These are phyloP conservation scores for Busseola fusca DNA, from an alignment of 2,888 invertebrate species.

Conservation along the genomic window DNA sequence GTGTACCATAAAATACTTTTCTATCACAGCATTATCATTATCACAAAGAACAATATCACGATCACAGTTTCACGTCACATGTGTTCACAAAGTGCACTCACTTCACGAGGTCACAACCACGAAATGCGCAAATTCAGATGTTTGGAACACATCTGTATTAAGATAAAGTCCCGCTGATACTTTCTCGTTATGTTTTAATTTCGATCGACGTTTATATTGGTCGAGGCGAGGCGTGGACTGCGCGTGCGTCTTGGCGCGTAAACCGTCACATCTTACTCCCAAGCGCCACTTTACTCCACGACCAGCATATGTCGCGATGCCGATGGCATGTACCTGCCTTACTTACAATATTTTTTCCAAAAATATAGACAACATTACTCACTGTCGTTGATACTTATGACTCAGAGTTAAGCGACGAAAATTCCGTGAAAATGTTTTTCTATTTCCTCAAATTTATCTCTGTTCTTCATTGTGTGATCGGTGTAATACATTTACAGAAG, in stretches of 20 bases:
- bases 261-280: constrained; percentile 64
- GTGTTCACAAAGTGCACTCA: constrained; percentile 57
- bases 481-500: constrained; percentile 20
- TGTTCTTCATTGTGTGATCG: constrained; percentile 38
- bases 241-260: constrained; percentile 79
- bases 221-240: constrained; percentile 80
- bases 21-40: constrained; percentile 45
- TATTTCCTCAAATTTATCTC: constrained; percentile 47
- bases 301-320: constrained; percentile 65
- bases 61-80: constrained; percentile 57
- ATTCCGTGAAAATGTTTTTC: constrained; percentile 53
- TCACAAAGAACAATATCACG: constrained; percentile 45
- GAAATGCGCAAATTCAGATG: constrained; percentile 54
- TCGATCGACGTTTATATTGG: constrained; percentile 84
- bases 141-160: constrained; percentile 54
- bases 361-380: constrained; percentile 63
- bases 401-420: constrained; percentile 45
- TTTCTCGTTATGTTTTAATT: constrained; percentile 79
- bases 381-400: constrained; percentile 59
- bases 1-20: constrained; percentile 57
- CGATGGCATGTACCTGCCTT: constrained; percentile 74
- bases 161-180: constrained; percentile 70
- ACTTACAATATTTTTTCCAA: constrained; percentile 50
- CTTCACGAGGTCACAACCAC: constrained; percentile 50
- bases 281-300: constrained; percentile 53